Evolutionary conservation across 2,888 invertebrate species (phyloP), one percentile per base, ranked within the genome.

Genomic region (Esperia sulphurella): DNA sequence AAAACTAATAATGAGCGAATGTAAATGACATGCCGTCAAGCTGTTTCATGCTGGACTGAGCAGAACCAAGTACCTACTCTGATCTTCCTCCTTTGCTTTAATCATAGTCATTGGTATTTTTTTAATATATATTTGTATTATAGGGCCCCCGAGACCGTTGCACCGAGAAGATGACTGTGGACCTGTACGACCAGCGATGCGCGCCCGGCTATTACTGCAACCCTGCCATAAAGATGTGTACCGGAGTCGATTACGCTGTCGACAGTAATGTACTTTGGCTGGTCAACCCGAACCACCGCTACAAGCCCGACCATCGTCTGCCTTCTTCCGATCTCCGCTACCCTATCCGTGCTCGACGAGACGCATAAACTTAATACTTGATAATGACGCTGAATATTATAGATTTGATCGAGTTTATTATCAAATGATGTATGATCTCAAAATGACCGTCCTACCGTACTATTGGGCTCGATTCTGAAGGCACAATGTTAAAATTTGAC

Each of bases 171-270:
- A 74, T 74, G 57, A 68, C 71, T 38, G 66, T 66, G 51, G 83
- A 87, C 52, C 57, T 61, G 3, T 83, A 68, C 51, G 83, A 83
- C 0, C 77, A 77, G 54, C 78, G 75, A 51, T 87, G 87, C 57
- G 83, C 81, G 0, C 72, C 71, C 0, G 85, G 85, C 0, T 83
- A 70, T 56, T 71, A 74, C 57, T 87, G 87, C 68, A 67, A 83
- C 62, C 71, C 69, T 47, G 57, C 61, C 14, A 57, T 75, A 7
- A 78, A 80, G 13, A 58, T 70, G 1, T 86, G 86, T 70, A 75
- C 68, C 1, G 85, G 85, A 1, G 51, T 71, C 6, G 75, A 69
- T 10, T 75, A 57, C 55, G 62, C 62, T 5, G 57, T 76, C 14
- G 69, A 77, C 55, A 79, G 62, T 56, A 70, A 64, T 46, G 48